Percentiles rank a stretch among this genome's conserved stretches.
Conservation (phyloP, 2,113 vertebrate genomes). For the Cathartes aura region DNA sequence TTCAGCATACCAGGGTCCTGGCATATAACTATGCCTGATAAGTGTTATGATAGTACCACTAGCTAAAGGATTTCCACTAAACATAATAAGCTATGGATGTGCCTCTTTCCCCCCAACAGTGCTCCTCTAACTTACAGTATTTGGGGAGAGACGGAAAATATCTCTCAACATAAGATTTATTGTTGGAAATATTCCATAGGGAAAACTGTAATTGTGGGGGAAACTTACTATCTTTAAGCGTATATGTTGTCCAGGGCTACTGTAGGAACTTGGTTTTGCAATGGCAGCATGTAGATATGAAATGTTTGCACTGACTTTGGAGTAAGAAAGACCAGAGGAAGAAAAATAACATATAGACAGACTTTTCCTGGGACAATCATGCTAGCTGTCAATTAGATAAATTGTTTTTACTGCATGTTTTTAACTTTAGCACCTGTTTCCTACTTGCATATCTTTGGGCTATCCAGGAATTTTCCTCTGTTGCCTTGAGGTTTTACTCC, state of each 20-base stretch:
- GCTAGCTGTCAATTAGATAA: background rate
- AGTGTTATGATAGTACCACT: background rate
- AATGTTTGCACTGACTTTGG: background rate
- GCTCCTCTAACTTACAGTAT: background rate
- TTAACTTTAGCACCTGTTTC: background rate
- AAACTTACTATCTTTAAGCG: fast-evolving
- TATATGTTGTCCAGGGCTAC: background rate
- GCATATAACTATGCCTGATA: background rate
- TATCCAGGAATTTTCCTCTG: background rate
- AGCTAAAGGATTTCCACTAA: background rate
- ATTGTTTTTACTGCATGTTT: background rate
- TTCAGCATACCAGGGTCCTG: background rate
- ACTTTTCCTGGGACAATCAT: background rate
- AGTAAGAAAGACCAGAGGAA: background rate
- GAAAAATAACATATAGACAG: background rate
- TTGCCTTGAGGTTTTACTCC: background rate
- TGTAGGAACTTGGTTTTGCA: background rate
- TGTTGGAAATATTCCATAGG: fast-evolving
- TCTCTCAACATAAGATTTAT: background rate
- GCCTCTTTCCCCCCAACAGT: background rate
- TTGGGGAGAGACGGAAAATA: background rate
- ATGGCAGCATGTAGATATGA: background rate
- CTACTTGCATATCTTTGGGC: background rate
- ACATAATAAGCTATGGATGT: background rate
- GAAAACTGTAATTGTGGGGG: background rate